These are phyloP conservation scores for Pantherophis vulpinus DNA, from an alignment of 2,797 vertebrate species.

Conservation along the genomic window DNA sequence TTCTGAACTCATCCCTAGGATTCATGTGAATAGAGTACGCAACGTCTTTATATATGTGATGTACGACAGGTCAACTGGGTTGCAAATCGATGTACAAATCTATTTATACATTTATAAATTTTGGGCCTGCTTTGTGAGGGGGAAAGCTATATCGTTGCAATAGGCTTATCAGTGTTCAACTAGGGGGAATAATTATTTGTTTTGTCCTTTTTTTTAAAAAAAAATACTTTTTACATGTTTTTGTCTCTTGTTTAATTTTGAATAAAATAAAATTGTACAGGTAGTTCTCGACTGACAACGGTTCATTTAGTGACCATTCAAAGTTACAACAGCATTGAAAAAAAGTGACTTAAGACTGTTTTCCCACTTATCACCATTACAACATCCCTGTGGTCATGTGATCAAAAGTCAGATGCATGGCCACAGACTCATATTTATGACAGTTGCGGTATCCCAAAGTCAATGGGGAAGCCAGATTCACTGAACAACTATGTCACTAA, in stretches of 20 bases:
- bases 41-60: background rate
- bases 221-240: background rate
- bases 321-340: background rate
- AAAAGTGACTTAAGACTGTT: background rate
- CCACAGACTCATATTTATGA: background rate
- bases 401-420: background rate
- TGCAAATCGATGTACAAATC: background rate
- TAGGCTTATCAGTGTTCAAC: background rate
- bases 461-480: background rate
- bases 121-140: background rate
- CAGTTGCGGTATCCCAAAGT: background rate
- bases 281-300: background rate
- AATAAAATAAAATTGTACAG: background rate
- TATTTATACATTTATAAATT: background rate
- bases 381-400: background rate
- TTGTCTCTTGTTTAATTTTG: background rate
- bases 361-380: background rate
- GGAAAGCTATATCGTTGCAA: background rate
- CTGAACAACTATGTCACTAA: background rate
- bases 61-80: background rate
- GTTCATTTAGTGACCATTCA: background rate
- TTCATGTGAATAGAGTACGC: background rate
- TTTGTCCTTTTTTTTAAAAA: background rate
- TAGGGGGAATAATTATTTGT: background rate
- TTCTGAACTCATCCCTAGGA: background rate